phyloP scores from a whole-genome alignment of 1,140 invertebrate species.

The Aricia agestis region DNA sequence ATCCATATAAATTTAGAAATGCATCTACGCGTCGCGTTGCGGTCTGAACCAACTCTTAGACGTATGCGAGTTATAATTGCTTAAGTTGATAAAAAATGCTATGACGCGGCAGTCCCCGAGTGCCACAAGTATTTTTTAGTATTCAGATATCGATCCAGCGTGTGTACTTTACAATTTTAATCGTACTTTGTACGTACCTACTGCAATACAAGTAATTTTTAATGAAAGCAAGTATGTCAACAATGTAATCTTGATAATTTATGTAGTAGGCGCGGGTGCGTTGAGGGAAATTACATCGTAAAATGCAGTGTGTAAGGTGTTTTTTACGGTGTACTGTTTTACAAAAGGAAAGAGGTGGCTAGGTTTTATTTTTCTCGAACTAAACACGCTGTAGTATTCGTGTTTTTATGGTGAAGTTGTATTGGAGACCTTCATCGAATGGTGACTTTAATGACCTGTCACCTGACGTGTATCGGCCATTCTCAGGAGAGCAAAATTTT shows the following conservation, averaged over 20 bases:
- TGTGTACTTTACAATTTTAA: background rate
- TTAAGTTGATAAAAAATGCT: too few relatives aligned
- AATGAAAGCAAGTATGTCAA: slow-evolving; percentile 3
- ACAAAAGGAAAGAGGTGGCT: background rate
- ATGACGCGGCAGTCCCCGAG: too few relatives aligned
- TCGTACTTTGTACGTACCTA: background rate
- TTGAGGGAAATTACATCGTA: background rate
- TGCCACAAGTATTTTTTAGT: too few relatives aligned
- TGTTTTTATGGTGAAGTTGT: background rate
- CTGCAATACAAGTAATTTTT: slow-evolving; percentile 2
- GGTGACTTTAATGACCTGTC: too few relatives aligned
- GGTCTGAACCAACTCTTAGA: too few relatives aligned
- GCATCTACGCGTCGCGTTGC: too few relatives aligned
- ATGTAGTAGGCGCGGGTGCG: background rate
- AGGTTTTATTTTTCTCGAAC: background rate
- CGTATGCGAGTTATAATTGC: too few relatives aligned
- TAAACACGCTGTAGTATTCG: background rate
- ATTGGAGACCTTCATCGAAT: too few relatives aligned
- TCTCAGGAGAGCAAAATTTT: too few relatives aligned
- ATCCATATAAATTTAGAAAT: too few relatives aligned
- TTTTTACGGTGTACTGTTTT: background rate
- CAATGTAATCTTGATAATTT: slow-evolving; percentile 3
- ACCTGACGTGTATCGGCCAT: too few relatives aligned
- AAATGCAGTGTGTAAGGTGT: background rate
- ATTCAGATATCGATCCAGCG: background rate